Percentiles rank a stretch among this genome's conserved stretches.
phyloP scores from a whole-genome alignment of 2,113 vertebrate genomes.

The Argyrosomus japonicus region DNA sequence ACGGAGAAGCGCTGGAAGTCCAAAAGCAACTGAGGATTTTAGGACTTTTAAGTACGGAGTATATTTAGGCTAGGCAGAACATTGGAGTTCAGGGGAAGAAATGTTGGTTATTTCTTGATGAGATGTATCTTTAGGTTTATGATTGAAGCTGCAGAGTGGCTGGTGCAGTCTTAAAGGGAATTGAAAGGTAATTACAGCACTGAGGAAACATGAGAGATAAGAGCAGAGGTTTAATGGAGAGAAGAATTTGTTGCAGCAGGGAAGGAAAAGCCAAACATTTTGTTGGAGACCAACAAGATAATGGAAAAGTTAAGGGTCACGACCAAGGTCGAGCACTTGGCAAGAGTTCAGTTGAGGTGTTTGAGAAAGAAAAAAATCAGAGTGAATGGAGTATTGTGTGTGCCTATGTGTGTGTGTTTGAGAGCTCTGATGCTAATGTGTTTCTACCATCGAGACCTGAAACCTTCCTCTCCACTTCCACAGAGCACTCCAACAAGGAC shows the following conservation, averaged over 20 bases:
- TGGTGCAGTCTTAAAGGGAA: conserved; percentile 56
- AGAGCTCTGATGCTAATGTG: not conserved
- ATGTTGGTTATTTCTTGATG: not conserved
- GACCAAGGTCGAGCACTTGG: conserved; percentile 41
- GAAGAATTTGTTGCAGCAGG: conserved; percentile 11
- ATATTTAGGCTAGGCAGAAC: conserved; percentile 7
- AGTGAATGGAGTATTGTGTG: not conserved
- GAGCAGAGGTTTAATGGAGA: conserved; percentile 2
- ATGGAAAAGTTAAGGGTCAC: conserved; percentile 4
- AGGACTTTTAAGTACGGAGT: not conserved
- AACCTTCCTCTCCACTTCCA: conserved; percentile 49
- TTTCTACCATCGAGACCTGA: conserved; percentile 27
- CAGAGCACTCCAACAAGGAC: conserved; percentile 90
- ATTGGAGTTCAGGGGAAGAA: not conserved
- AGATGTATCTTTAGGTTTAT: conserved; percentile 13
- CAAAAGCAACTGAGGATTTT: conserved; percentile 17
- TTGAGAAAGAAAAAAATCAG: not conserved
- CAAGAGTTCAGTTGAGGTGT: conserved; percentile 15
- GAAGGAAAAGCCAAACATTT: conserved; percentile 5
- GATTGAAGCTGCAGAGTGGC: conserved; percentile 28
- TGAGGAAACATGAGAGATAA: conserved; percentile 14
- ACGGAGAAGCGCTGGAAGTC: not conserved
- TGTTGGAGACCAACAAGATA: conserved; percentile 13
- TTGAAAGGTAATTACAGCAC: conserved; percentile 29
- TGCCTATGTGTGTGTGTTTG: not conserved